Evolutionary conservation across 2,797 vertebrate species (phyloP), one percentile per base, ranked within the genome.

Genomic region (Momotus momota): DNA sequence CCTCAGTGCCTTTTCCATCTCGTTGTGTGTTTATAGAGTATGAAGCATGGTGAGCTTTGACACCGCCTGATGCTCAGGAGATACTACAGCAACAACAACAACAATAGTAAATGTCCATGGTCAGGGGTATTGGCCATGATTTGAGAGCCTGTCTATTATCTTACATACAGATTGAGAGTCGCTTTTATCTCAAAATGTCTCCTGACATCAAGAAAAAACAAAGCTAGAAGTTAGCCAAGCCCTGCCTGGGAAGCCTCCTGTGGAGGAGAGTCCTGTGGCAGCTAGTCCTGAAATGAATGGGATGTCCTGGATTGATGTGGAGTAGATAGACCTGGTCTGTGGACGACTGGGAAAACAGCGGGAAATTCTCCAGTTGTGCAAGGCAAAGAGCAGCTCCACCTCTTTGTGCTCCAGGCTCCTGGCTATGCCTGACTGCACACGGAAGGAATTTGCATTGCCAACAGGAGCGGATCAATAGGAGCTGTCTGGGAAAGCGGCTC

Each of bases 381-480:
- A 95, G 87, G 93, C 85, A 64, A 85, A 96, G 79, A 93, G 79
- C 91, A 95, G 69, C 96, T 79, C 96, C 94, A 95, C 93, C 94
- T 83, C 96, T 94, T 97, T 96, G 96, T 97, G 93, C 91, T 90
- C 18, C 14, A 7, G 94, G 91, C 96, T 92, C n/a, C 31, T 90
- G 95, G 91, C 93, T 35, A 96, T 97, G 95, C 96, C 96, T 96
- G 96, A 94, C 93, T 97, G 96, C 96, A 94, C 96, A 84, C 9
- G 80, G 94, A 70, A 90, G 92, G 94, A 90, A 96, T 97, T 96
- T 95, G 96, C 95, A 96, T 96, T 91, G 91, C 95, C 96, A 94
- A 94, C 57, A 75, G 89, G 85, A 94, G 92, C 82, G 69, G 94
- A 93, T 96, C 96, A 96, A 96, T 96, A 75, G 96, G 87, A 91